Evolutionary conservation across 1,140 invertebrate species (phyloP), one percentile per base, ranked within the genome.

Genomic region (Drosophila sechellia): DNA sequence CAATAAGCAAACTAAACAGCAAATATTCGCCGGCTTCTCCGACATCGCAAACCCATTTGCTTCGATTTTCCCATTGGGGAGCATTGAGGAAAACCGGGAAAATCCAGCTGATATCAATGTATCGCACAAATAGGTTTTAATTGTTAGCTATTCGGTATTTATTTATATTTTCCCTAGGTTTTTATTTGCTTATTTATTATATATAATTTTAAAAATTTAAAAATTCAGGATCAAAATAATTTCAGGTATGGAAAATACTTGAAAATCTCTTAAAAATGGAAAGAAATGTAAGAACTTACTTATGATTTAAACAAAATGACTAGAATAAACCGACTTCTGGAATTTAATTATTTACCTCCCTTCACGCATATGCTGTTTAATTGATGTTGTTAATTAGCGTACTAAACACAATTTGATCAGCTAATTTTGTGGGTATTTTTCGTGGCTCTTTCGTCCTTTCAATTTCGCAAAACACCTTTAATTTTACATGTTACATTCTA

Each of bases 1-100:
- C 81, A 85, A 85, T 85, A 85, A 80, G 69, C 77, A 85, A 85
- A 73, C 81, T 80, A 77, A 84, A 85, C 77, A 83, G 77, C 80
- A 84, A 84, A 79, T 79, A 84, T 55, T 42, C 76, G 31, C 46
- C 42, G 25, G n/a, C 25, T 70, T 34, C 50, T 10, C 42, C n/a
- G 50, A 6, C 49, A 46, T 22, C 61, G 48, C 64, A 48, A 34
- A 20, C 37, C 40, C 52, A 34, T 25, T 35, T 48, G 42, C 50
- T 27, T 20, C 10, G 17, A 15, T 27, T 39, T 34, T 25, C 59
- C 22, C 20, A n/a, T 37, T 17, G 45, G 3, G 4, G 35, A 43
- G 17, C 42, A 40, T 68, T 31, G 31, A 57, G 20, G 5, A 42
- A 15, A 46, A 13, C 61, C 58, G 56, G 54, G 48, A 42, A 66